phyloP scores from a whole-genome alignment of 2,113 vertebrate genomes.

The Nipponia nippon region DNA sequence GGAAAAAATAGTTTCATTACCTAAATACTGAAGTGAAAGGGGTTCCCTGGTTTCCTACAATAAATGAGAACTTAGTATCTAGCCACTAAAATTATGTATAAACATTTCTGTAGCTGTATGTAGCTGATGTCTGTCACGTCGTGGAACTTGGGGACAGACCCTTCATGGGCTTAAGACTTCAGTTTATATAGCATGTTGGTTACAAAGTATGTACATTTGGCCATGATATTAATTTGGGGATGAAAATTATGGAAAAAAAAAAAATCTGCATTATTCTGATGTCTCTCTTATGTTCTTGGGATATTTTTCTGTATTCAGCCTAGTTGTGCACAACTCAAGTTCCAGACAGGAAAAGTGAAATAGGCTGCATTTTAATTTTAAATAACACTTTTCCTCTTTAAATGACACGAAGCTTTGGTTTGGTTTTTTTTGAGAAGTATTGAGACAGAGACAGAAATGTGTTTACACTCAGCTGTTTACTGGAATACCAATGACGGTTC shows the following conservation, averaged over 20 bases:
- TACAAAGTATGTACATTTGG: neutral
- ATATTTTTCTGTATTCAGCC: neutral
- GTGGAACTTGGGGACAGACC: neutral
- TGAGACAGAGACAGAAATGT: neutral
- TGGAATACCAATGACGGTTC: neutral
- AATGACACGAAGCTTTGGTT: neutral
- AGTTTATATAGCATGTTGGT: neutral
- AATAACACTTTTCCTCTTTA: neutral
- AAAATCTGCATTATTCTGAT: neutral
- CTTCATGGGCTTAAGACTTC: neutral
- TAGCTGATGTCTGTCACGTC: neutral
- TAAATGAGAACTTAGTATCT: neutral
- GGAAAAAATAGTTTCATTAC: neutral
- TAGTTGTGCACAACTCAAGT: neutral
- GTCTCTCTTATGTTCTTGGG: neutral
- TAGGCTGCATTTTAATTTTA: neutral
- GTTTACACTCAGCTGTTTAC: neutral
- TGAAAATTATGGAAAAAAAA: neutral
- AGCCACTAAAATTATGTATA: neutral
- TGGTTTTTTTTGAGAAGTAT: neutral
- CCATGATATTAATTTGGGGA: neutral
- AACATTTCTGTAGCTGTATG: neutral
- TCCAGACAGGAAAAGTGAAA: neutral
- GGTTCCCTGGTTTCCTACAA: neutral
- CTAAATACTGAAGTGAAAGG: neutral